A percentile compares a stretch with the other conserved stretches of the same genome.
Evolutionary conservation across 2,888 invertebrate species (phyloP).

Genomic region (Drosophila lacicola): DNA sequence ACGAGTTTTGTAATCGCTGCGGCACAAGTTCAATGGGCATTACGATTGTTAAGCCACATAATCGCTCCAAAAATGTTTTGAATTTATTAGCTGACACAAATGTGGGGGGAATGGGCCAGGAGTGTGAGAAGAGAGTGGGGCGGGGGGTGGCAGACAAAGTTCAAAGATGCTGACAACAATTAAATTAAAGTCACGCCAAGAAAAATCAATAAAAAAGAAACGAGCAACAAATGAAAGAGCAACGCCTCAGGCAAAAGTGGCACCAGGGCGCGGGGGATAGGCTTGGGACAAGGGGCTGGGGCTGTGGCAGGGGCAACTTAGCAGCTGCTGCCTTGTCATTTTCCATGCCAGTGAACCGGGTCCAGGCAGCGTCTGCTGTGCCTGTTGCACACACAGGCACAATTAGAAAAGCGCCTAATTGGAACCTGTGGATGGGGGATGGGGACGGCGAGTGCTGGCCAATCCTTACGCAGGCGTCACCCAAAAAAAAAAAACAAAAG

Average conservation of each 20-base stretch:
- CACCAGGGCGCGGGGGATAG: no score
- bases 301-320: not conserved
- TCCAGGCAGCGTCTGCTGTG: constrained; percentile 40
- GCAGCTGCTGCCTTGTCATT: constrained; percentile 52
- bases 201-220: constrained; percentile 67
- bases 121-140: constrained; percentile 5
- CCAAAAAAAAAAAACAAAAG: constrained; percentile 3
- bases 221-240: constrained; percentile 30
- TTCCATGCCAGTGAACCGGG: constrained; percentile 72
- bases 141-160: constrained; percentile 36
- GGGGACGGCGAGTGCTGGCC: not conserved
- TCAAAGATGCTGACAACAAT: constrained; percentile 82
- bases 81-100: constrained; percentile 70
- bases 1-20: constrained; percentile 60
- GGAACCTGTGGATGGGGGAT: constrained; percentile 57
- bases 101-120: not conserved
- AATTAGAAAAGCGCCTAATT: constrained; percentile 68
- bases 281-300: not conserved
- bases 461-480: constrained; percentile 5
- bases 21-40: constrained; percentile 64
- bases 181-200: constrained; percentile 74
- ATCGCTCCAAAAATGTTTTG: constrained; percentile 71
- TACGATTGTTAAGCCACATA: constrained; percentile 63
- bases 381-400: constrained; percentile 47
- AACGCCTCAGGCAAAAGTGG: constrained; percentile 13